A percentile compares a stretch with the other conserved stretches of the same genome.
Conservation (phyloP, 2,797 vertebrate genomes). For the Coregonus suidteri region DNA sequence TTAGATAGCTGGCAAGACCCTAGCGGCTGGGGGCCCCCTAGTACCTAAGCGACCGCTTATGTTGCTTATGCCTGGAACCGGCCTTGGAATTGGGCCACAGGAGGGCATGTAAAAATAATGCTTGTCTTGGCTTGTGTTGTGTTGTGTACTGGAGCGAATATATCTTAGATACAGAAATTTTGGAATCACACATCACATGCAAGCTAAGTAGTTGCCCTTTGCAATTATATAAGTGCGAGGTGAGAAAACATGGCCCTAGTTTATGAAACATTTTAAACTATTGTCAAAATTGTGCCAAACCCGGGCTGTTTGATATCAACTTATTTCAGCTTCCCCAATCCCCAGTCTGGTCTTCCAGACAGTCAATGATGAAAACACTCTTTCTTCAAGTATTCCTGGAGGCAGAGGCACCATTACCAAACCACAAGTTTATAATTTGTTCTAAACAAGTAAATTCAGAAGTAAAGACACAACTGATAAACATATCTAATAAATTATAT, state of each 20-base stretch:
- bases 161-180: background rate
- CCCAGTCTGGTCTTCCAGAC: background rate
- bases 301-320: no score
- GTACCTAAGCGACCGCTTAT: no score
- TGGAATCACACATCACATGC: slow-evolving; percentile 1
- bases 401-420: background rate
- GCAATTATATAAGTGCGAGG: background rate
- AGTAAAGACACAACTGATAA: background rate
- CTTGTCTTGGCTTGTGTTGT: slow-evolving; percentile 57
- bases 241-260: background rate
- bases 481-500: background rate
- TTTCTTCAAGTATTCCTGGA: background rate
- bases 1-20: no score
- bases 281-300: background rate
- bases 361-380: background rate
- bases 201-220: background rate
- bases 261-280: background rate
- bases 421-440: background rate
- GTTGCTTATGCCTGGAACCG: no score
- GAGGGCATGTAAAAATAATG: slow-evolving; percentile 1
- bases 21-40: no score
- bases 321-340: background rate
- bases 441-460: slow-evolving; percentile 5
- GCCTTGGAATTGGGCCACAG: background rate
- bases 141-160: slow-evolving; percentile 12